Conservation (phyloP, 2,888 invertebrate species). For the Metacarcinus magister region DNA sequence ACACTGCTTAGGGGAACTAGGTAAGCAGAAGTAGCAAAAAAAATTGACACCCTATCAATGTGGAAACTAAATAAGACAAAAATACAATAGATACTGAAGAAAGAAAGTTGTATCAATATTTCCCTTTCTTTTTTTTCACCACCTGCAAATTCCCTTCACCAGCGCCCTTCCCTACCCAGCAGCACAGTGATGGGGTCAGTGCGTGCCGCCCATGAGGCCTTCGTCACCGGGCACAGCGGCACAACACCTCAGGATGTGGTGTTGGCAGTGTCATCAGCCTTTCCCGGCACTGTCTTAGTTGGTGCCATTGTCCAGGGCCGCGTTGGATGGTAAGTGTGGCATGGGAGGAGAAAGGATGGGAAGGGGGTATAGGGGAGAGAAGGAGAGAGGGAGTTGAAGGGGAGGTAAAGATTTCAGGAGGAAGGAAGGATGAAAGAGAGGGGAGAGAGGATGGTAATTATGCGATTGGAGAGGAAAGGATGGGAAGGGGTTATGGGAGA, state of each 20-base stretch:
- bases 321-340: slow-evolving; percentile 61
- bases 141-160: no score
- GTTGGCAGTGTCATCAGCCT: slow-evolving; percentile 65
- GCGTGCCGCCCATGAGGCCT: slow-evolving; percentile 77
- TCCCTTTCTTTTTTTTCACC: no score
- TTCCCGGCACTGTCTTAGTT: slow-evolving; percentile 64
- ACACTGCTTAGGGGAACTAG: no score
- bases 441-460: background rate
- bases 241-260: slow-evolving; percentile 69
- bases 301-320: slow-evolving; percentile 56
- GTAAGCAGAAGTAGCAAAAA: no score
- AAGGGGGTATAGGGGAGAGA: background rate
- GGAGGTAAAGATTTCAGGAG: background rate
- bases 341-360: background rate
- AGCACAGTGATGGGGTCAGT: slow-evolving; percentile 33
- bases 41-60: no score
- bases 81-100: no score
- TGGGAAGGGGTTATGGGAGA: background rate
- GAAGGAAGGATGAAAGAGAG: background rate
- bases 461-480: no score
- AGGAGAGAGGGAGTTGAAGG: background rate
- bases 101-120: no score
- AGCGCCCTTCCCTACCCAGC: no score
- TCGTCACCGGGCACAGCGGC: slow-evolving; percentile 77
- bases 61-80: no score